Evolutionary conservation across 2,113 vertebrate genomes (phyloP), one percentile per base, ranked within the genome.

Genomic region (Ahaetulla prasina): DNA sequence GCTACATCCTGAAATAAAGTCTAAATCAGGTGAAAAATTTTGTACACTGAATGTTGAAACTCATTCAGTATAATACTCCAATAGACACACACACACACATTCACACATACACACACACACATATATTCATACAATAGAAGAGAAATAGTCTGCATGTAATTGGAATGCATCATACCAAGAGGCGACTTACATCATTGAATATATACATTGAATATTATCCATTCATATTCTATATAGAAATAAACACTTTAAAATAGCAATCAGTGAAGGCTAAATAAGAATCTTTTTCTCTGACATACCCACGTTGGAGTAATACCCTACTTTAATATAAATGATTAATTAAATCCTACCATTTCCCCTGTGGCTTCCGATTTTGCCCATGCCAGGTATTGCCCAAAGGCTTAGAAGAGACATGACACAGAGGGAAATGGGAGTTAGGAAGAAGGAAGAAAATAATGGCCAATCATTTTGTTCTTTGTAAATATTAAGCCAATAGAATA

Each of bases 191-290:
- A 35, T 35, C 14, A 87, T 3, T 9, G n/a, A 23, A 55, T 88
- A 5, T 23, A 85, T 23, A 85, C 20, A 85, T 10, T 85, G 80
- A 85, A 85, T n/a, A 68, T 68, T n/a, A 68, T n/a, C 27, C 23
- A 88, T 23, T 10, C 53, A 54, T 23, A 39, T 54, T 53, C 12
- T 18, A 39, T 22, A 39, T 39, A 27, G n/a, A 92, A 93, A 92
- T 35, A 87, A 96, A 93, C 84, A 68, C 1, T 8, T 91, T 93
- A 87, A 35, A 88, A 74, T 20, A n/a, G 39, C 8, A 53, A 23
- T 18, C 80, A 45, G 1, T 25, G 3, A 85, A 85, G 39, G 20
- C 43, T 85, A 43, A 47, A 53, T 30, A 52, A n/a, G 1, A 23
- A 52, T 30, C 22, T 25, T 85, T 43, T 85, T 45, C 43, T 85